Evolutionary conservation across 2,113 vertebrate genomes (phyloP), one percentile per base, ranked within the genome.

Genomic region (Halichoeres trimaculatus): DNA sequence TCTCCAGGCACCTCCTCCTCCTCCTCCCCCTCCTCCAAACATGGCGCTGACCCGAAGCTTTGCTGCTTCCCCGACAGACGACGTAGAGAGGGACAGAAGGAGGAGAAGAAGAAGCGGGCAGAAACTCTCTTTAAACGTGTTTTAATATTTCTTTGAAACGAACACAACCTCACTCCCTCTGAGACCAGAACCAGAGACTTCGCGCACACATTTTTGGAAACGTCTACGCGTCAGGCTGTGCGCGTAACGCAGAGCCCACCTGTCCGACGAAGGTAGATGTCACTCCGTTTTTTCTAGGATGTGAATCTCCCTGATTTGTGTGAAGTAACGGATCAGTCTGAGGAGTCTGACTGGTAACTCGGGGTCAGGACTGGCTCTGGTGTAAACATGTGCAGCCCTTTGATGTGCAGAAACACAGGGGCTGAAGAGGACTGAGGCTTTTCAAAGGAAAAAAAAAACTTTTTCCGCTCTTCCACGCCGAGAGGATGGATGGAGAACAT

Each of bases 401-500:
- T 11, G 80, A 64, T 68, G 76, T 59, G 59, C 71, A 40, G 52
- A 1, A 47, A 12, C 61, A 2, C 71, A 10, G 50, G n/a, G 67
- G 81, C 60, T 12, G 68, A 0, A 23, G 54, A 74, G 40, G 65
- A 84, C 20, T 80, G 77, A 85, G 59, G 9, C 11, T 76, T 70
- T 76, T 24, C 70, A 26, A 20, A 58, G 40, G 12, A 14, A 53
- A 24, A 67, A 70, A 58, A 70, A 36, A 40, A 72, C 30, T 78
- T 82, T 69, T 81, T 78, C 80, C 67, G 36, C 63, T 51, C 20
- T 55, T 75, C 34, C 55, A 20, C 69, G 0, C 56, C 3, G 40
- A 6, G 63, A 83, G 81, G 84, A 92, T 90, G 90, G 85, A 90
- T 82, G 86, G 74, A 78, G 86, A 86, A 74, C 71, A 87, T 55